Base-by-base conservation (phyloP, 2,888 invertebrate species). In the Drosophila atroscutellata region DNA sequence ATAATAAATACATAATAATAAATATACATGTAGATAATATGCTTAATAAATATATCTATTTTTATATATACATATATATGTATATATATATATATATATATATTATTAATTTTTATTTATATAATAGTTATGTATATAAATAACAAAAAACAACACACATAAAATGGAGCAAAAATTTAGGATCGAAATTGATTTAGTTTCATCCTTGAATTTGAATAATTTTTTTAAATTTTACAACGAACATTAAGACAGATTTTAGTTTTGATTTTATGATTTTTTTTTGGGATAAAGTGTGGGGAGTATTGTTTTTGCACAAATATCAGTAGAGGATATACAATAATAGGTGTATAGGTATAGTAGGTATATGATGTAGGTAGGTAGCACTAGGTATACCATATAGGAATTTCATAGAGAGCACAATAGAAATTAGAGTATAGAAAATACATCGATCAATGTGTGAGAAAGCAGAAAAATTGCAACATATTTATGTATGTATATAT, bases 91-190 rank as follows among this genome's bases (percentile, higher is more conserved):
- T 26, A 71, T 72, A 71, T 72, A 76, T 74, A 77, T 34, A 34
- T 45, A 45, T 45, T 20, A 20, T 45, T 45, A 37, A 24, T 45
- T 45, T 81, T 90, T 80, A 86, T 87, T 85, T 86, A 58, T 71
- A 71, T 90, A 90, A 86, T 85, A 88, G 85, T 91, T 88, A 85
- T 89, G 89, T 86, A 86, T 89, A 86, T 89, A 91, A 91, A 88
- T 91, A 91, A 91, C 90, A 91, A 91, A 91, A 86, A 89, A 90
- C 89, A 91, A 91, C 91, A 91, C 91, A 91, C 91, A 91, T 86
- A 86, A 89, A 86, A 90, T 85, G 83, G 83, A 90, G 85, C 82
- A 81, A 84, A 75, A 81, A 85, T 73, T 66, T 89, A 77, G 80
- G 80, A 84, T 76, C 76, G 72, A 82, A 87, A 73, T 77, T 36